Base-by-base conservation (phyloP, 2,113 vertebrate species). In the Amblyopsis rosae region DNA sequence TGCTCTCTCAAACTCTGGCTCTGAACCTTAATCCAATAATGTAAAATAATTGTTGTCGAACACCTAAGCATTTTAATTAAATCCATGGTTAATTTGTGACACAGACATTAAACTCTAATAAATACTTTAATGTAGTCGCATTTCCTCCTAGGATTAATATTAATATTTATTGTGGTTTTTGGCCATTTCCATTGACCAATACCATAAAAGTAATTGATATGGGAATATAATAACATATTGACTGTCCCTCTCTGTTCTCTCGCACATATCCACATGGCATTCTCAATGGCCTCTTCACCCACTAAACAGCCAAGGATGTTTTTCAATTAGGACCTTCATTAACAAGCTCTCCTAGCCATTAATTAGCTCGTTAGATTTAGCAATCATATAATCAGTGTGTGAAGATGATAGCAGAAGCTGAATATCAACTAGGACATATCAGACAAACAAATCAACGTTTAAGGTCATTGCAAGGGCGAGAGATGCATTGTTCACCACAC, bases 291-390 rank as follows among this genome's bases (percentile, higher is more conserved):
- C 72, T 69, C 78, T 57, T 59, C 51, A 53, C 49, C 59, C 79
- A 41, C 46, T n/a, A 62, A 75, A 73, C 73, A 67, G 76, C 19
- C 2, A 61, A 26, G 57, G 81, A 73, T 76, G 60, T 53, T 74
- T 83, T 79, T 85, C 69, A 85, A 82, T 88, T 81, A 79, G 55
- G 83, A 75, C 68, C 67, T 80, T 79, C 69, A 85, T 87, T 86
- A 86, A 84, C 80, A 85, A 75, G 65, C 75, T 62, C 64, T 77
- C 59, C 1, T 16, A 70, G 76, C 71, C 79, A 84, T 86, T 87
- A 81, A 83, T 73, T 69, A 80, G 69, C 75, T 82, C 26, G n/a
- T 76, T 83, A 65, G 73, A 69, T 71, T 80, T 66, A 58, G 70
- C 77, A 80, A 82, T 84, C 75, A 80, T 66, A 75, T 79, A 75